Evolutionary conservation across 1,140 invertebrate genomes (phyloP).

Genomic region (Sesamia nonagrioides): DNA sequence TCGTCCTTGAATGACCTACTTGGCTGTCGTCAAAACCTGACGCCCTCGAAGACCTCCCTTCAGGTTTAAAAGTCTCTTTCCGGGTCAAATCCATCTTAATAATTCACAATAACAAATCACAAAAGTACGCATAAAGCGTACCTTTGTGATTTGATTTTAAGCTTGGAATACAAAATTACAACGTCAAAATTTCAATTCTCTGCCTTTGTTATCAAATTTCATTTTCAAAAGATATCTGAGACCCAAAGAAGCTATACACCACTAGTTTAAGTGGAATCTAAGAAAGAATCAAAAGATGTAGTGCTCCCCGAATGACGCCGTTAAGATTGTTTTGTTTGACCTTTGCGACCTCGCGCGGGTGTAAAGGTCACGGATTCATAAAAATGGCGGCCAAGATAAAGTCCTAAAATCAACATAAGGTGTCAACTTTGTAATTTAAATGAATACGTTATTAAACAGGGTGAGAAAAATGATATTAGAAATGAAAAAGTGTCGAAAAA

Average conservation of each 20-base stretch:
- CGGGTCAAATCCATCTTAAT: neutral
- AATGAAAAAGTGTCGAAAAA: neutral
- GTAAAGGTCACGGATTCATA: slow-evolving; percentile 49
- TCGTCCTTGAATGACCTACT: slow-evolving; percentile 2
- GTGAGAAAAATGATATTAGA: neutral
- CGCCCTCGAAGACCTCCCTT: neutral
- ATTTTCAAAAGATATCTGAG: neutral
- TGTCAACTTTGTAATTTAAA: slow-evolving; percentile 24
- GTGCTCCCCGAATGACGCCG: neutral
- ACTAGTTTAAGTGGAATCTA: neutral
- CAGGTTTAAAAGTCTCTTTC: neutral
- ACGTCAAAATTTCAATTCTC: neutral
- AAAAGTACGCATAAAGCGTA: neutral
- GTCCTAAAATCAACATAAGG: neutral
- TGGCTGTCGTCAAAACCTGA: neutral
- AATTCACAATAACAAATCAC: neutral
- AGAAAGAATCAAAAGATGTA: slow-evolving; percentile 1
- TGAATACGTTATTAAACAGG: slow-evolving; percentile 21
- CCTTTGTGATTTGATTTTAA: too few species aligned
- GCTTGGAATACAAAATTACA: neutral
- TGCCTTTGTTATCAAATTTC: neutral
- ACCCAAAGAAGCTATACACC: neutral
- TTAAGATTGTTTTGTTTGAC: slow-evolving; percentile 41
- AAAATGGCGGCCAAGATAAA: slow-evolving; percentile 36
- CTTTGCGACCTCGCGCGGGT: slow-evolving; percentile 4